These are phyloP conservation scores for Phymastichus coffea DNA, from an alignment of 1,140 invertebrate species.

Conservation along the genomic window DNA sequence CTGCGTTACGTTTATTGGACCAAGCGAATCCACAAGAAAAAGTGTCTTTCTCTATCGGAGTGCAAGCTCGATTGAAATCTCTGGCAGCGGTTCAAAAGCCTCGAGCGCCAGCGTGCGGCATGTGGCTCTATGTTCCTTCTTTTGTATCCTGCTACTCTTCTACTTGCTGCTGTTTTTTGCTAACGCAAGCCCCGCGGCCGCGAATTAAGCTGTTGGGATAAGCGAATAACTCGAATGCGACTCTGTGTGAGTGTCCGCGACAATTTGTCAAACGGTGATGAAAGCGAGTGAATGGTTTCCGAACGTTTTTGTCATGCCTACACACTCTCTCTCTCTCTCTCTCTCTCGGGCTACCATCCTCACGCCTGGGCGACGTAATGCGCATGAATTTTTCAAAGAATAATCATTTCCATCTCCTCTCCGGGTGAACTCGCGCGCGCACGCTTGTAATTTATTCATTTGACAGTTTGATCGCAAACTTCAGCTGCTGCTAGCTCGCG, in stretches of 20 bases:
- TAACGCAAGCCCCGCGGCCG: not conserved
- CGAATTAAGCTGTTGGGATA: not conserved
- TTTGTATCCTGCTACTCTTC: not conserved
- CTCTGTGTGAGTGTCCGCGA: not conserved
- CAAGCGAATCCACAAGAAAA: constrained; percentile 35
- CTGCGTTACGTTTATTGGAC: constrained; percentile 29
- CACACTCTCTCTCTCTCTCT: no score
- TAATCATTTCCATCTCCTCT: not conserved
- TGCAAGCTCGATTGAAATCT: constrained; percentile 44
- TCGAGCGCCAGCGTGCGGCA: not conserved
- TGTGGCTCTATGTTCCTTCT: not conserved
- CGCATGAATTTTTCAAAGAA: constrained; percentile 7
- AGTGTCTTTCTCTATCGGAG: constrained; percentile 31
- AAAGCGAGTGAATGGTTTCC: no score
- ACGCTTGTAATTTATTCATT: constrained; percentile 7
- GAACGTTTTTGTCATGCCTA: no score
- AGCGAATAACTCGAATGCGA: not conserved
- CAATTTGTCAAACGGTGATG: constrained; percentile 17
- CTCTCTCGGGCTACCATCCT: no score
- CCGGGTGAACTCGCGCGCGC: no score
- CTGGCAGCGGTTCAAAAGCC: constrained; percentile 44
- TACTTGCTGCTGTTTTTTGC: constrained; percentile 11
- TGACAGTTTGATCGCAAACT: not conserved
- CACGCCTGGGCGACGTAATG: no score
- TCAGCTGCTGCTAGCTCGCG: not conserved